Percentiles rank a stretch among this genome's conserved stretches.
Conservation (phyloP, 2,797 vertebrate species). For the Otus scops region DNA sequence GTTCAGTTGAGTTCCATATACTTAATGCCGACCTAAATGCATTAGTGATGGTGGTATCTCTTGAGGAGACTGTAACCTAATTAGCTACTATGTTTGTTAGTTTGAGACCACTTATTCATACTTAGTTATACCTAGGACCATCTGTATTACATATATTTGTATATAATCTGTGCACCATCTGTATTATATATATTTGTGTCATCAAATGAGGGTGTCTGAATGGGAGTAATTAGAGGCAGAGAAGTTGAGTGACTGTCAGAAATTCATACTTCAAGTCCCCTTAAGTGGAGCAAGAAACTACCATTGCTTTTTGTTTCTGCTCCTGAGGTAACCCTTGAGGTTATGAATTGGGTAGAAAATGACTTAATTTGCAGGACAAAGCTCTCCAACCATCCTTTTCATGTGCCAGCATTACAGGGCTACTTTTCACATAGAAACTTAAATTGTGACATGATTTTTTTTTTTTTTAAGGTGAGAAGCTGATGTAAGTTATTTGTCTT, state of each 20-base stretch:
- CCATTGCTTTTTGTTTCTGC: neutral
- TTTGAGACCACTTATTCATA: neutral
- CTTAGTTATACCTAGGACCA: neutral
- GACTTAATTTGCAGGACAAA: neutral
- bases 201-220: neutral
- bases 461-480: neutral
- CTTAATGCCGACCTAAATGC: neutral
- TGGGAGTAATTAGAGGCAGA: neutral
- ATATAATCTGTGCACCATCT: neutral
- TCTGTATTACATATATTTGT: neutral
- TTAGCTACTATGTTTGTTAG: neutral
- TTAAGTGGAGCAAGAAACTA: neutral
- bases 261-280: neutral
- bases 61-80: neutral
- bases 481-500: neutral
- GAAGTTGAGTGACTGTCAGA: neutral
- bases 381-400: neutral
- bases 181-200: neutral
- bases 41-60: neutral
- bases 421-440: constrained; percentile 36
- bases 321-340: neutral
- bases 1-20: neutral
- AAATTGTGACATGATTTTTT: neutral
- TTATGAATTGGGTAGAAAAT: neutral
- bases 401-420: neutral